Evolutionary conservation across 2,888 invertebrate species (phyloP).

Genomic region (Andricus curvator): DNA sequence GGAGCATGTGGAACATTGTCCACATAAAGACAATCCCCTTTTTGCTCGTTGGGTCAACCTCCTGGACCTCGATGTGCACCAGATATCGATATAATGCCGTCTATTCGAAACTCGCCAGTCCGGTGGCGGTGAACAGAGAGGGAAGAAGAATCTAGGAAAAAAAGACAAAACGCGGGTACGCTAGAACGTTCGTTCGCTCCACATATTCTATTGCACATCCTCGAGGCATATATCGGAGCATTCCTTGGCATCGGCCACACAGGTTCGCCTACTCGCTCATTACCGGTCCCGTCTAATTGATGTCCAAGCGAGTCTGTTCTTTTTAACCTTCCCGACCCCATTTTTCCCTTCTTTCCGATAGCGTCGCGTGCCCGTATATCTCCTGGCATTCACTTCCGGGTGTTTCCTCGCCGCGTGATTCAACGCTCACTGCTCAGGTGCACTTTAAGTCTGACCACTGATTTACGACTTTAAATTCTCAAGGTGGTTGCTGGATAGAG

Average conservation of each 20-base stretch:
- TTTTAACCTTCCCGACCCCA: conserved; percentile 42
- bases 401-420: conserved; percentile 54
- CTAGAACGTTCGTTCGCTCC: conserved; percentile 52
- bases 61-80: conserved; percentile 63
- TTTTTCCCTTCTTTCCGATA: conserved; percentile 41
- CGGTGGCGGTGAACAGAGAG: conserved; percentile 24
- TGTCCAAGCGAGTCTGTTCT: conserved; percentile 49
- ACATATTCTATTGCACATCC: conserved; percentile 47
- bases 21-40: conserved; percentile 31
- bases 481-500: background rate
- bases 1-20: background rate
- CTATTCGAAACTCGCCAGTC: conserved; percentile 43
- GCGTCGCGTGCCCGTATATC: conserved; percentile 50
- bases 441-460: conserved; percentile 49
- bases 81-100: conserved; percentile 66
- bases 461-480: conserved; percentile 47
- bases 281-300: conserved; percentile 59
- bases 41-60: conserved; percentile 41
- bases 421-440: conserved; percentile 53
- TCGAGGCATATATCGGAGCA: conserved; percentile 44
- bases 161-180: conserved; percentile 45
- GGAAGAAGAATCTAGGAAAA: conserved; percentile 12
- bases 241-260: conserved; percentile 44
- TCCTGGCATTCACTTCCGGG: conserved; percentile 46
- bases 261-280: conserved; percentile 50